These are phyloP conservation scores for Pemphigus obesinymphae DNA, from an alignment of 1,140 invertebrate species.

Conservation along the genomic window DNA sequence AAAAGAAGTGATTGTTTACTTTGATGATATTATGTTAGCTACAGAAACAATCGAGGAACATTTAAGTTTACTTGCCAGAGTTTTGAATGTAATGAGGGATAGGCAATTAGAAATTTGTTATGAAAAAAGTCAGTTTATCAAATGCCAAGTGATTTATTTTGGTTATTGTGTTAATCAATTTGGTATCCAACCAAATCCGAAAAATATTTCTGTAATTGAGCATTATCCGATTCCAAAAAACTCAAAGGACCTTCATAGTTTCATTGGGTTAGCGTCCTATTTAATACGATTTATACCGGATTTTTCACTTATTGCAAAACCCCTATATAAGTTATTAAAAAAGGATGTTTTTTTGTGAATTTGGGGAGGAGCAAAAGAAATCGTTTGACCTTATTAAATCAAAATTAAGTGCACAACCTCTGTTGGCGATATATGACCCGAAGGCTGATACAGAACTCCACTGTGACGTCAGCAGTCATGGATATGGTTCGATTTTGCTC, in stretches of 20 bases:
- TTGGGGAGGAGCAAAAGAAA: neutral
- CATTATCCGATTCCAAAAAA: neutral
- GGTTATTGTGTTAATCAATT: neutral
- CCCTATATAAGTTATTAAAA: neutral
- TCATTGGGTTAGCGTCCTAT: neutral
- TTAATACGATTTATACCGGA: neutral
- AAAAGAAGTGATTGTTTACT: slow-evolving; percentile 7
- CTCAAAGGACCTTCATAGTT: neutral
- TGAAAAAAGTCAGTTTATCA: slow-evolving; percentile 18
- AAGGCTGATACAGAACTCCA: slow-evolving; percentile 43
- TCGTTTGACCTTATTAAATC: slow-evolving; percentile 1
- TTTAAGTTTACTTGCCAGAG: neutral
- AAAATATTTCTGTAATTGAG: neutral
- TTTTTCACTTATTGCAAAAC: neutral
- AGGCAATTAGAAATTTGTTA: neutral
- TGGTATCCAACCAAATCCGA: neutral
- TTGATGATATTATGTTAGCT: slow-evolving; percentile 31
- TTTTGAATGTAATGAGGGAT: slow-evolving; percentile 14
- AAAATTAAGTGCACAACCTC: neutral
- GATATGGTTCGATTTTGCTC: neutral
- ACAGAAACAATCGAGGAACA: slow-evolving; percentile 9
- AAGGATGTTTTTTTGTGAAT: neutral
- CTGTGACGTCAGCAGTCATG: neutral
- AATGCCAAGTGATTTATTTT: neutral
- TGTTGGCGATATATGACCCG: neutral